Evolutionary conservation across 2,888 invertebrate genomes (phyloP), one percentile per base, ranked within the genome.

Genomic region (Oeneis ivallda): DNA sequence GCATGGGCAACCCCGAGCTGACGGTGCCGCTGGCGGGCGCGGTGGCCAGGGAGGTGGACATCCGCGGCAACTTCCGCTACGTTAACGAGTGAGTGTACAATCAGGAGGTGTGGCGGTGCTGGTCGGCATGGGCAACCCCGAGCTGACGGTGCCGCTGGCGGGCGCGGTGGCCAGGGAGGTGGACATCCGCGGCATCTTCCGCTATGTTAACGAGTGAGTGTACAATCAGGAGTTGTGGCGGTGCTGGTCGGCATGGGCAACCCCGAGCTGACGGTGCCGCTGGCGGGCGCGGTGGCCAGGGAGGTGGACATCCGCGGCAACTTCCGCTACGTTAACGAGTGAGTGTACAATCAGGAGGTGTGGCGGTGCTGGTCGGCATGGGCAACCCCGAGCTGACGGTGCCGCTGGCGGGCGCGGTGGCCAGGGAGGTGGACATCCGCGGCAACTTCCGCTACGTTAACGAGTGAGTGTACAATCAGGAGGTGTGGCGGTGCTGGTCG

Each of bases 361-460:
- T 94, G 63, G 94, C 95, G 6, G 96, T 98, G 58, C 86, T 98
- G 71, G 97, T 99, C 32, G 99, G 99, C 9, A 94, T 97, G 93
- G 98, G 98, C 45, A 93, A 95, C 64, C 82, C 94, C 0, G 96
- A 97, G 85, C 93, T 96, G 62, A 95, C 94, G 70, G 79, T 99
- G 68, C 98, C 98, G 1, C 89, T 99, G 49, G 94, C 96, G 0
- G 94, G 95, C 77, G 96, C 98, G 2, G 92, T 96, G 37, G 90
- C 94, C 0, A 89, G 97, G 63, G 98, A 99, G 91, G 95, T 99
- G 10, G 98, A 98, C 86, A 96, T 99, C 72, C 93, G 96, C 69
- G 99, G 99, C 70, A 95, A 97, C 66, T 99, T 99, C 90, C 94
- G 99, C 98, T 99, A 99, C 81, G 96, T 94, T 70, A 98, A 98